Percentiles rank a stretch among this genome's conserved stretches.
These are phyloP conservation scores for Glyptemys insculpta DNA, from an alignment of 2,797 vertebrate species.

Conservation along the genomic window DNA sequence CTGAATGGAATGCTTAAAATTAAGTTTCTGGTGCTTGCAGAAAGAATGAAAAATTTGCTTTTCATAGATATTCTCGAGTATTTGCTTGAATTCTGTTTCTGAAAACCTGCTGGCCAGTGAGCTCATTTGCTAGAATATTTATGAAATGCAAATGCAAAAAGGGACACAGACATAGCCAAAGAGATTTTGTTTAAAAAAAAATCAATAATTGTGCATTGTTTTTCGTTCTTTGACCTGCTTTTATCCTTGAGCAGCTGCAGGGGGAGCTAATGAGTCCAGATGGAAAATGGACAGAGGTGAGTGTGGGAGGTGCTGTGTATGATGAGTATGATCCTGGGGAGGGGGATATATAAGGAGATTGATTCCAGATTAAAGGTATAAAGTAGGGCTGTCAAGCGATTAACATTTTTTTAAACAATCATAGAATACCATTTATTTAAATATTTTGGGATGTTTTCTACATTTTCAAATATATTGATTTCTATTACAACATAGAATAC, in stretches of 20 bases:
- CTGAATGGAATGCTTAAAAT: not conserved
- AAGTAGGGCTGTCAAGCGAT: too few species aligned
- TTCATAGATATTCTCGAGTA: not conserved
- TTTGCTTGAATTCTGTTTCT: not conserved
- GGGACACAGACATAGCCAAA: not conserved
- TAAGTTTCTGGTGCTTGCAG: not conserved
- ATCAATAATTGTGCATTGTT: rapidly evolving
- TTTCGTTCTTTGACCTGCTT: not conserved
- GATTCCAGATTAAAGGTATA: not conserved
- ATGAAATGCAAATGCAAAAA: not conserved
- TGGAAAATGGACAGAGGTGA: not conserved
- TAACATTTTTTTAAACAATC: too few species aligned
- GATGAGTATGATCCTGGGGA: not conserved
- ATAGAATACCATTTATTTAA: too few species aligned
- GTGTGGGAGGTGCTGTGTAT: not conserved
- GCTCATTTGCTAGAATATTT: not conserved
- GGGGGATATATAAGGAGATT: not conserved
- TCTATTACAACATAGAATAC: too few species aligned
- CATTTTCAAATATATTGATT: too few species aligned
- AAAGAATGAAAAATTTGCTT: not conserved
- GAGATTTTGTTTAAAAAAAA: not conserved
- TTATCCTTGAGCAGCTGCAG: not conserved
- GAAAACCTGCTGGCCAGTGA: not conserved
- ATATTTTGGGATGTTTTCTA: too few species aligned
- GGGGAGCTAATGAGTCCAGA: not conserved